Evolutionary conservation across 1,140 invertebrate species (phyloP), one percentile per base, ranked within the genome.

Genomic region (Olivierus martensii): DNA sequence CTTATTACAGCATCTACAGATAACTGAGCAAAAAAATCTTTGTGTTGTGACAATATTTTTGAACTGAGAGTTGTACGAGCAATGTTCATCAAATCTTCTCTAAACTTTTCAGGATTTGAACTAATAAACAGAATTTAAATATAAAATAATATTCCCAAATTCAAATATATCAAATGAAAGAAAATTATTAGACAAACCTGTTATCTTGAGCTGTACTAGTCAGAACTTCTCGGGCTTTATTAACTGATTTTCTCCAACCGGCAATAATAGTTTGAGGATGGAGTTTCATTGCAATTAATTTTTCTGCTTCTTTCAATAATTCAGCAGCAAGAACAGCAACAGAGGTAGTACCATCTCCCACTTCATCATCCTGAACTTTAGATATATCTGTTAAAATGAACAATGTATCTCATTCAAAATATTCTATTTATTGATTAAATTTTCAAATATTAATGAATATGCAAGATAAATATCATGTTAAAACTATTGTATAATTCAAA

Each of bases 271-370:
- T 97, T 76, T 99, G 96, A 37, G 96, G 96, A 71, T 99, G 96
- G 55, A 99, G 81, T 70, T 94, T 94, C 70, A 92, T 83, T 43
- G 84, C 80, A 42, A 99, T 80, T 12, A 99, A 69, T 63, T 86
- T 84, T 69, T 99, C 96, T 3, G 95, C 94, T 73, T 97, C 91
- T 65, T 85, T 81, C 2, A 99, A 70, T 15, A 99, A 71, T 73
- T 99, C 95, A 58, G 92, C 81, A 64, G 95, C 94, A 49, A 99
- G 72, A 18, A 99, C 94, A 50, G 93, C 93, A 1, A 99, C 96
- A 17, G 93, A 97, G 36, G 96, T 99, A 39, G 96, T 99, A 28
- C 95, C 96, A 80, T 99, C 96, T 48, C 96, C 96, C 62, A 99
- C 95, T 80, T 99, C 96, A 71, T 95, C 91, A 75, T 99, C 96